phyloP scores from a whole-genome alignment of 2,888 invertebrate genomes.

The Aleiodes alternator region DNA sequence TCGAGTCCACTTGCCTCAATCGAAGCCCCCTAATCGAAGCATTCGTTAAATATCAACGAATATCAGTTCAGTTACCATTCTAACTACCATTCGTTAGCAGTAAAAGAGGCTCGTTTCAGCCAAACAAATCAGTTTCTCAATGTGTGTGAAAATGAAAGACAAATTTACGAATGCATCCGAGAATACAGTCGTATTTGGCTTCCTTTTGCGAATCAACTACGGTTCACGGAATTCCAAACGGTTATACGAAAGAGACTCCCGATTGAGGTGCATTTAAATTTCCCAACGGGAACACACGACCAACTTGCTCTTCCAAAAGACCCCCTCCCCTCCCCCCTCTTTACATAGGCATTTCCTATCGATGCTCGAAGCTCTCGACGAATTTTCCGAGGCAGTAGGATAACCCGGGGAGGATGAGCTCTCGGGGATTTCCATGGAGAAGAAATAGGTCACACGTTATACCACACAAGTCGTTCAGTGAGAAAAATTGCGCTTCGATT shows the following conservation, averaged over 20 bases:
- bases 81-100: too few species aligned
- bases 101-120: too few species aligned
- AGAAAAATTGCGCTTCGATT: constrained; percentile 26
- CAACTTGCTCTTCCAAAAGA: constrained; percentile 29
- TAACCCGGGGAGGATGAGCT: constrained; percentile 17
- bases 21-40: too few species aligned
- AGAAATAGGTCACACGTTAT: constrained; percentile 46
- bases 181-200: background rate
- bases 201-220: constrained; percentile 23
- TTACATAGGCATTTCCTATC: constrained; percentile 17
- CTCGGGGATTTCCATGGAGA: constrained; percentile 38
- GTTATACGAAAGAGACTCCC: constrained; percentile 24
- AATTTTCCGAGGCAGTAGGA: background rate
- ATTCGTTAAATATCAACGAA: too few species aligned
- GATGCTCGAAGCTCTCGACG: background rate
- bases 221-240: constrained; percentile 28
- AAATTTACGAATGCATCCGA: background rate
- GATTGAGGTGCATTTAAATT: constrained; percentile 47
- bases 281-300: constrained; percentile 42
- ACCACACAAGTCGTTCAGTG: background rate
- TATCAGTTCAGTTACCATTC: too few species aligned
- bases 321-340: background rate
- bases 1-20: too few species aligned
- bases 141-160: background rate
- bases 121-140: too few species aligned